phyloP scores from a whole-genome alignment of 2,888 invertebrate species.

The Rhynchonema sp. region DNA sequence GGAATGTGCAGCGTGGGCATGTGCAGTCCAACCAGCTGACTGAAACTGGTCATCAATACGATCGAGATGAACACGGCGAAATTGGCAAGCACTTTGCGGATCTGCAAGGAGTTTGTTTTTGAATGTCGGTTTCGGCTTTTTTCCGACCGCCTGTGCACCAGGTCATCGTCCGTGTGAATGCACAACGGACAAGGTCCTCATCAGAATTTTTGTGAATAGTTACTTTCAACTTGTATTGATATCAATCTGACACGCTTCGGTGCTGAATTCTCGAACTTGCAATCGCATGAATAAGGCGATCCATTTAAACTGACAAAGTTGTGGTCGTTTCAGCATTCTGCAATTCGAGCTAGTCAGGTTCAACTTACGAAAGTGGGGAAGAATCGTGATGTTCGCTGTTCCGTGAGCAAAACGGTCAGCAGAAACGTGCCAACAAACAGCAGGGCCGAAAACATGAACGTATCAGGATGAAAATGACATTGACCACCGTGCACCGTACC shows the following conservation, averaged over 20 bases:
- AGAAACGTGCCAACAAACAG: constrained; percentile 21
- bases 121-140: no score
- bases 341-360: neutral
- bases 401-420: constrained; percentile 18
- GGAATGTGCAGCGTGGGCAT: constrained; percentile 27
- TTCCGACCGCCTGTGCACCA: no score
- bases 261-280: no score
- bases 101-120: constrained; percentile 22
- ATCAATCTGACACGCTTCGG: no score
- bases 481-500: neutral
- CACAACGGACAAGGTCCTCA: no score
- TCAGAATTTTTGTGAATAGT: no score
- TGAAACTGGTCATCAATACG: constrained; percentile 28
- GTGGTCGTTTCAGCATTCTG: no score
- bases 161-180: no score
- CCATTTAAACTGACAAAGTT: no score
- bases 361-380: constrained; percentile 14
- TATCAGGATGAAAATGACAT: constrained; percentile 9
- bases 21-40: constrained; percentile 20
- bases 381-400: constrained; percentile 14
- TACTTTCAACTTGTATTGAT: no score
- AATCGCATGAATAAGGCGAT: no score
- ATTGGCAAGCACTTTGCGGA: constrained; percentile 33
- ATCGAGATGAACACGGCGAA: constrained; percentile 36
- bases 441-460: constrained; percentile 21